A percentile compares a stretch with the other conserved stretches of the same genome.
Conservation (phyloP, 2,797 vertebrate species). For the Hyperoplus immaculatus region DNA sequence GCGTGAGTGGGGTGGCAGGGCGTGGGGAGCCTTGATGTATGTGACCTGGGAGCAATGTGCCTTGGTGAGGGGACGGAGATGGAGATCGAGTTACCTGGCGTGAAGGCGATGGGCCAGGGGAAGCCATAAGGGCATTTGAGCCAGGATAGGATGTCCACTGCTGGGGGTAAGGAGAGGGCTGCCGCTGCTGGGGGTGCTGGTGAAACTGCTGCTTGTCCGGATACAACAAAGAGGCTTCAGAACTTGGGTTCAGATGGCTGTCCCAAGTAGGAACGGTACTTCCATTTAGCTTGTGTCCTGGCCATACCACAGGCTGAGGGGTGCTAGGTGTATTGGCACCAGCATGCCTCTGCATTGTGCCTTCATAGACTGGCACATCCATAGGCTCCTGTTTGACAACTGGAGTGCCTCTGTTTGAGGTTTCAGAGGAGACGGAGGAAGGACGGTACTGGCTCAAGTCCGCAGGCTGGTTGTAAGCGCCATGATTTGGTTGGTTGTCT, state of each 20-base stretch:
- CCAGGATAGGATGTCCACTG: conserved; percentile 88
- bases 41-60: conserved; percentile 56
- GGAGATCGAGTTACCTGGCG: conserved; percentile 75
- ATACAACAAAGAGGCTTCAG: conserved; percentile 70
- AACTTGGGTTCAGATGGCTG: conserved; percentile 72
- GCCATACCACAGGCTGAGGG: conserved; percentile 82
- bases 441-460: conserved; percentile 76
- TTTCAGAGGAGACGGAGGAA: conserved; percentile 78
- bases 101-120: conserved; percentile 75
- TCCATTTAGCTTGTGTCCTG: conserved; percentile 87
- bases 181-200: conserved; percentile 79
- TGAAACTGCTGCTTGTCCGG: conserved; percentile 79
- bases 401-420: conserved; percentile 77
- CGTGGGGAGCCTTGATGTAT: conserved; percentile 60
- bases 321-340: conserved; percentile 72
- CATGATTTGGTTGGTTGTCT: conserved; percentile 65
- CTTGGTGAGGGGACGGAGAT: conserved; percentile 75
- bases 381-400: conserved; percentile 95
- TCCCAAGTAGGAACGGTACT: conserved; percentile 86
- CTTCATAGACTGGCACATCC: conserved; percentile 84
- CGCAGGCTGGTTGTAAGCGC: conserved; percentile 63
- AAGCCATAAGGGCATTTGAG: conserved; percentile 73
- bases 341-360: conserved; percentile 59
- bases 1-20: conserved; percentile 45
- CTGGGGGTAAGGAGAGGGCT: conserved; percentile 77